These are phyloP conservation scores for Halictus quadricinctus DNA, from an alignment of 2,888 invertebrate species.

Conservation along the genomic window DNA sequence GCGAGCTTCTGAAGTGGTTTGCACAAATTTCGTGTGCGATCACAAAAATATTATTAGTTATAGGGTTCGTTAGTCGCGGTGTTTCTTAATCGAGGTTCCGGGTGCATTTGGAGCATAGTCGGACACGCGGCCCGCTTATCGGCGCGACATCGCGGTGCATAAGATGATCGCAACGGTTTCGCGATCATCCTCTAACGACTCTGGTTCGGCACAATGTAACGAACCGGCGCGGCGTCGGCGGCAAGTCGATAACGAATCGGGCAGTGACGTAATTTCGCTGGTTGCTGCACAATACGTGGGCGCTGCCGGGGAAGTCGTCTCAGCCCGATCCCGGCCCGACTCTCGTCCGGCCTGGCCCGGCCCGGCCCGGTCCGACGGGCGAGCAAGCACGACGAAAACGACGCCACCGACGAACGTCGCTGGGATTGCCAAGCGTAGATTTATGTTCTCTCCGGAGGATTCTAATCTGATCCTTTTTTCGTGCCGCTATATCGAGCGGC, in stretches of 20 bases:
- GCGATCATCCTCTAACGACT: slow-evolving; percentile 20
- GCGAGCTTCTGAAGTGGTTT: not conserved
- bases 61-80: slow-evolving; percentile 10
- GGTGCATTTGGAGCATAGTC: not conserved
- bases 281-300: not conserved
- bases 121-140: slow-evolving; percentile 25
- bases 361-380: slow-evolving; percentile 9
- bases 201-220: slow-evolving; percentile 17
- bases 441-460: slow-evolving; percentile 49
- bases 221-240: not conserved
- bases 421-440: slow-evolving; percentile 45
- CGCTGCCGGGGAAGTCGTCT: not conserved
- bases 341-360: not conserved
- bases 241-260: slow-evolving; percentile 39
- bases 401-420: slow-evolving; percentile 34
- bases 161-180: not conserved
- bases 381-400: slow-evolving; percentile 16
- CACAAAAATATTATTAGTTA: too few relatives aligned
- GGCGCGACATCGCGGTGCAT: not conserved
- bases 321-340: not conserved
- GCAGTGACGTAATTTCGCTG: slow-evolving; percentile 36
- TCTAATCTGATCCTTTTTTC: slow-evolving; percentile 59
- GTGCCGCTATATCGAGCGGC: slow-evolving; percentile 47
- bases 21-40: not conserved
- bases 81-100: slow-evolving; percentile 20